Conservation (phyloP, 1,140 invertebrate genomes). For the Dinoponera quadriceps region DNA sequence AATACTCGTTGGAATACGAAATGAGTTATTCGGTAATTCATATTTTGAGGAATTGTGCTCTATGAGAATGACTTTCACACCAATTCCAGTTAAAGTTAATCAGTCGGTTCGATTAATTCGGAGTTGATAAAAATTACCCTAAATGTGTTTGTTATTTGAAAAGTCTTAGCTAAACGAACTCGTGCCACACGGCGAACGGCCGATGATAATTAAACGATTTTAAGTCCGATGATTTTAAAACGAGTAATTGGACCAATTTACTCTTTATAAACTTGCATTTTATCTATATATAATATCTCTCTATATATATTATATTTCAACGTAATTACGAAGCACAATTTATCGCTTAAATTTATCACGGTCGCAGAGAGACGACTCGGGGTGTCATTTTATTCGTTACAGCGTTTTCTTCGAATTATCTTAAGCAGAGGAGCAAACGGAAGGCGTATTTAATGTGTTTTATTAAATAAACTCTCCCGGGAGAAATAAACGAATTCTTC, state of each 20-base stretch:
- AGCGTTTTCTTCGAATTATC: slow-evolving; percentile 40
- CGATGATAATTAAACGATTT: slow-evolving; percentile 22
- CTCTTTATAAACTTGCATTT: slow-evolving; percentile 35
- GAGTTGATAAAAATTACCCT: too few relatives aligned
- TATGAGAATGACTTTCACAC: too few relatives aligned
- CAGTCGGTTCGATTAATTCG: too few relatives aligned
- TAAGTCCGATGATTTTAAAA: slow-evolving; percentile 16
- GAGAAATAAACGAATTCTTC: slow-evolving; percentile 44
- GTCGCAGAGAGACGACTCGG: neutral
- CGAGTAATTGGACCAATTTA: slow-evolving; percentile 28
- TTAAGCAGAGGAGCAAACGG: slow-evolving; percentile 39
- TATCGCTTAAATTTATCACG: too few relatives aligned
- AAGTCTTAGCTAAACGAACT: neutral
- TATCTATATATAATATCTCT: slow-evolving; percentile 6
- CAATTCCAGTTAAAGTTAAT: too few relatives aligned
- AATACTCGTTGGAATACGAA: slow-evolving; percentile 30
- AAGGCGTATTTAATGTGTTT: slow-evolving; percentile 51
- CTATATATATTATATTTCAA: neutral
- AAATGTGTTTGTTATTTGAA: slow-evolving; percentile 18
- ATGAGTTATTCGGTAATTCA: slow-evolving; percentile 34
- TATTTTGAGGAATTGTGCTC: slow-evolving; percentile 16
- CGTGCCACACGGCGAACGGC: neutral
- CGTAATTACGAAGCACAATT: too few relatives aligned
- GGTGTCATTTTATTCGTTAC: slow-evolving; percentile 24
- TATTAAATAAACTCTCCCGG: slow-evolving; percentile 50